Base-by-base conservation (phyloP, 2,888 invertebrate genomes). In the Andrena hattorfiana region DNA sequence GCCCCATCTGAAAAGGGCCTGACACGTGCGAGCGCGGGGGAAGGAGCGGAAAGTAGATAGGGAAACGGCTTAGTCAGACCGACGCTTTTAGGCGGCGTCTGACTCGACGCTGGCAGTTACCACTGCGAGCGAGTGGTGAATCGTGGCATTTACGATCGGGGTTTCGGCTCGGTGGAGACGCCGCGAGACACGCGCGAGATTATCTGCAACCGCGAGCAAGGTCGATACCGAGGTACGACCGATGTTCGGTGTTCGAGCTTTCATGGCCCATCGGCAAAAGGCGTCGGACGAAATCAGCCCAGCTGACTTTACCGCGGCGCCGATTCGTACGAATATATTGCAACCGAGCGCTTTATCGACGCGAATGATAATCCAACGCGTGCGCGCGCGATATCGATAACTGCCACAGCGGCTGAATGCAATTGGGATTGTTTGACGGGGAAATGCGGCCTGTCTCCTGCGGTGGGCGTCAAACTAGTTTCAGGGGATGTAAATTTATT, bases 121-220 rank as follows among this genome's bases (percentile, higher is more conserved):
- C 20, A 79, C 71, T 42, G 42, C 42, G 26, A 4, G 48, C 63
- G 16, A 26, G 49, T 64, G 83, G 60, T 59, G 71, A 77, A 80
- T 67, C 59, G 62, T 63, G 59, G 68, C 85, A 72, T 85, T 86
- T 85, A 86, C 78, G 77, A 81, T 20, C 54, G 32, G 42, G 59
- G 13, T 59, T 42, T 49, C 60, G 48, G 42, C 8, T 26, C 7
- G 42, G 10, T 35, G 59, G 26, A 30, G 56, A 20, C 68, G 51
- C 30, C 54, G 67, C 78, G 71, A 76, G 87, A 87, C 87, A 86
- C 88, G 79, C 85, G 84, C 81, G 83, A 80, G 72, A 76, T 77
- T 86, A 88, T 88, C 85, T 79, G 86, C 77, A 78, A 49, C 80
- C 77, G 77, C 72, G 86, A 77, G 77, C 32, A 56, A 81, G 80